Percentiles rank a stretch among this genome's conserved stretches.
These are phyloP conservation scores for Enchytraeus crypticus DNA, from an alignment of 2,888 invertebrate genomes.

Conservation along the genomic window DNA sequence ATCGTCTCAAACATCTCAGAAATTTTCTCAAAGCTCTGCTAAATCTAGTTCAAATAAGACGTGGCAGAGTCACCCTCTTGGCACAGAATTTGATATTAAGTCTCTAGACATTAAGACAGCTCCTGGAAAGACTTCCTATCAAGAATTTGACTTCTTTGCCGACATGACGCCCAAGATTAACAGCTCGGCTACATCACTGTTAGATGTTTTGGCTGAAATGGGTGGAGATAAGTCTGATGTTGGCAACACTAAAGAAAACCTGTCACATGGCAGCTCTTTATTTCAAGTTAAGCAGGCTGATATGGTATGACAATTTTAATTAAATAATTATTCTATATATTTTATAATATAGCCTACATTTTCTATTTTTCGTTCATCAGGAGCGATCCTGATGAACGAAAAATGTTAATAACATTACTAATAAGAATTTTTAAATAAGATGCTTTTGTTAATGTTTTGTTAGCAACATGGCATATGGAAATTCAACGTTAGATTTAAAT, in stretches of 20 bases:
- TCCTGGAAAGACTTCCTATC: neutral
- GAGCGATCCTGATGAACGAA: too few species aligned
- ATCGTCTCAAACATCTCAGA: too few species aligned
- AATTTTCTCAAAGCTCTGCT: neutral
- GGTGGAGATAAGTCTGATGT: neutral
- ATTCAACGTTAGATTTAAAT: too few species aligned
- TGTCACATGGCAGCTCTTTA: neutral
- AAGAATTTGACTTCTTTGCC: constrained; percentile 14
- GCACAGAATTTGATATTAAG: constrained; percentile 9
- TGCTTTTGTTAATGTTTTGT: too few species aligned
- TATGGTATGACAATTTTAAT: too few species aligned
- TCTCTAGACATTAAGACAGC: constrained; percentile 9
- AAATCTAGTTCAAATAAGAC: neutral
- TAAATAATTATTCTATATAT: too few species aligned
- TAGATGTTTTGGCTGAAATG: neutral
- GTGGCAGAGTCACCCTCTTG: constrained; percentile 1
- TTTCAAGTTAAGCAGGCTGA: too few species aligned
- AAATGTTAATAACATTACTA: too few species aligned
- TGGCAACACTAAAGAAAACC: neutral
- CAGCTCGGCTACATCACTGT: neutral
- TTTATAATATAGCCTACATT: too few species aligned
- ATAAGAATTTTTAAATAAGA: too few species aligned
- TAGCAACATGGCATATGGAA: too few species aligned
- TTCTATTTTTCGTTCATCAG: too few species aligned
- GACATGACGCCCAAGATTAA: constrained; percentile 13